Conservation (phyloP, 1,140 invertebrate species). For the Caenorhabditis elegans region WBcel235 BX284606.5:3131501-3132000, state of each 20-base stretch:
- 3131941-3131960: constrained; percentile 24
- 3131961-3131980: neutral
- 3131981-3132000: neutral
- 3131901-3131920: neutral
- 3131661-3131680: neutral
- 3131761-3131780: neutral
- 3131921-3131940: constrained; percentile 19
- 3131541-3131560: too few relatives aligned
- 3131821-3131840: neutral
- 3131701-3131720: too few relatives aligned
- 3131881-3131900: neutral
- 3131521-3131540: too few relatives aligned
- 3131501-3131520: too few relatives aligned
- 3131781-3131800: neutral
- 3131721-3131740: neutral
- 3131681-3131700: neutral
- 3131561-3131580: too few relatives aligned
- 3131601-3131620: constrained; percentile 30
- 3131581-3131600: constrained; percentile 22
- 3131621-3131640: neutral
- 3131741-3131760: too few relatives aligned
- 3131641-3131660: constrained; percentile 7
- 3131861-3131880: neutral
- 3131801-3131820: neutral
- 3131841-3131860: constrained; percentile 22